phyloP scores from a whole-genome alignment of 2,113 vertebrate genomes.

The Oreotrochilus melanogaster region DNA sequence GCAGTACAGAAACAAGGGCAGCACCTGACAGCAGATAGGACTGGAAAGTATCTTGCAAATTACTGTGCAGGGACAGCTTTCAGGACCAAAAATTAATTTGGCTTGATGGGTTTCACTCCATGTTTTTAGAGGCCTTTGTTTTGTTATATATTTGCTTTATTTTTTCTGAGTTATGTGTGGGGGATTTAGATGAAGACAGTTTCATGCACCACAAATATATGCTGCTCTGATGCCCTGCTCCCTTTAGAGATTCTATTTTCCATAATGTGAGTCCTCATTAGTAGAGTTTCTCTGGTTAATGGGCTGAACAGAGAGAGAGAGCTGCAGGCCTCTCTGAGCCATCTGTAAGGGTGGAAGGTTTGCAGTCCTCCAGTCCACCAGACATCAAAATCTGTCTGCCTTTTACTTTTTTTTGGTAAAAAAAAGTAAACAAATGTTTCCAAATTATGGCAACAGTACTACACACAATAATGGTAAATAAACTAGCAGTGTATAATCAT shows the following conservation, averaged over 20 bases:
- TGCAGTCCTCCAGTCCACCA: background rate
- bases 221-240: background rate
- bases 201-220: background rate
- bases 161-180: background rate
- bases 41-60: background rate
- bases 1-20: background rate
- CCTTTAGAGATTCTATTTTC: background rate
- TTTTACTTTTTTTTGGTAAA: background rate
- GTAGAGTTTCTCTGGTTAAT: background rate
- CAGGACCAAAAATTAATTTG: background rate
- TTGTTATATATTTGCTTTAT: background rate
- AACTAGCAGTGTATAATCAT: no score
- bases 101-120: background rate
- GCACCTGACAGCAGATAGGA: background rate
- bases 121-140: background rate
- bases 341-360: background rate
- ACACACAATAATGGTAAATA: background rate
- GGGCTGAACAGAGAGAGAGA: background rate
- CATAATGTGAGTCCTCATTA: background rate
- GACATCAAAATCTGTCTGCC: background rate
- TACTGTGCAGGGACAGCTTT: background rate
- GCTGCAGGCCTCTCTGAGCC: background rate
- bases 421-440: background rate
- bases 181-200: constrained; percentile 10
- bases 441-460: background rate